Percentiles rank a stretch among this genome's conserved stretches.
These are phyloP conservation scores for Cheilinus undulatus DNA, from an alignment of 2,113 vertebrate species.

Conservation along the genomic window DNA sequence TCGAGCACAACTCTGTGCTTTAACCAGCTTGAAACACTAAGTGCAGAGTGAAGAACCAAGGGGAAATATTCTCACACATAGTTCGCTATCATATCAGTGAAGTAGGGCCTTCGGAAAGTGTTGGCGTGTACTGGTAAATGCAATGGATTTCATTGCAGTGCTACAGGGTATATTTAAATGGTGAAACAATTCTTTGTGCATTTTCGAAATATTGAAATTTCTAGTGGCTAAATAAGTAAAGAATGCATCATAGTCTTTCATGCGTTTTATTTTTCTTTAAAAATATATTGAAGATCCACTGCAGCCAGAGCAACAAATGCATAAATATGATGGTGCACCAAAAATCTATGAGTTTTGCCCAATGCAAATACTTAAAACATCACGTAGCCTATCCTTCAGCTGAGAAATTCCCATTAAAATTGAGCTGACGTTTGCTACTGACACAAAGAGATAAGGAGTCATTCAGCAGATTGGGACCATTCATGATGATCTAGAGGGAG, in stretches of 20 bases:
- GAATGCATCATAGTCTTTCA: no score
- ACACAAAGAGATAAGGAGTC: constrained; percentile 1
- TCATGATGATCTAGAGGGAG: constrained; percentile 19
- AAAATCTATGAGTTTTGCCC: not conserved
- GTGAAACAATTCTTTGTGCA: not conserved
- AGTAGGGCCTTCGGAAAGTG: not conserved
- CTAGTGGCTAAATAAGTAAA: no score
- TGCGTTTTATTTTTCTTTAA: no score
- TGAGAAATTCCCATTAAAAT: not conserved
- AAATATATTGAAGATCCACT: not conserved
- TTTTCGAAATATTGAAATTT: no score
- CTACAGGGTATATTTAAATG: not conserved
- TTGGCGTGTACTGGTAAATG: not conserved
- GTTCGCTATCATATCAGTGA: not conserved
- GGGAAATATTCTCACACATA: not conserved
- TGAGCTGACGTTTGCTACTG: constrained; percentile 4
- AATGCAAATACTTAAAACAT: constrained; percentile 6
- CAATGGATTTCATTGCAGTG: not conserved
- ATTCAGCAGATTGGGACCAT: constrained; percentile 18
- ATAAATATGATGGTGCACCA: not conserved
- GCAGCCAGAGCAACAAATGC: not conserved
- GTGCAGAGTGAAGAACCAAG: not conserved
- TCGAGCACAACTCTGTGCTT: not conserved
- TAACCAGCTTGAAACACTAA: not conserved
- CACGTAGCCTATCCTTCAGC: not conserved